phyloP scores from a whole-genome alignment of 2,888 invertebrate genomes.

The Drosophila eohydei region DNA sequence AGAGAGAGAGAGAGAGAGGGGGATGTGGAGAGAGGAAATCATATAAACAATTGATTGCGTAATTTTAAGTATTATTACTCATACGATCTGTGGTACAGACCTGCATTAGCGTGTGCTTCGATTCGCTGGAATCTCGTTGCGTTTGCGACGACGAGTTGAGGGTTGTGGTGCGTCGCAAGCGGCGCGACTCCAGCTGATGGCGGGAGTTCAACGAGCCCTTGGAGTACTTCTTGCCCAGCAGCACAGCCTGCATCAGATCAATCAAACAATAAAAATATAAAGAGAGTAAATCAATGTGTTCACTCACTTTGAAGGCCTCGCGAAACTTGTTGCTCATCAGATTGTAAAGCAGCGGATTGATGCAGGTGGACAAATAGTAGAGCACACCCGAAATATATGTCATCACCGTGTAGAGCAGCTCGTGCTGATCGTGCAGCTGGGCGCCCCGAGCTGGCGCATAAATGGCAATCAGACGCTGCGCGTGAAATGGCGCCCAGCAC shows the following conservation, averaged over 20 bases:
- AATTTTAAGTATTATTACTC: conserved; percentile 25
- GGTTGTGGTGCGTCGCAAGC: conserved; percentile 72
- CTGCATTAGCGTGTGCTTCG: conserved; percentile 85
- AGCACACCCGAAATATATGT: conserved; percentile 93
- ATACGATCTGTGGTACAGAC: conserved; percentile 68
- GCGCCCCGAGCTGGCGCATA: conserved; percentile 83
- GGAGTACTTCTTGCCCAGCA: conserved; percentile 77
- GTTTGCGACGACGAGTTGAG: conserved; percentile 85
- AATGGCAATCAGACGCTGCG: conserved; percentile 92
- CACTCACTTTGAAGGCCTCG: conserved; percentile 93
- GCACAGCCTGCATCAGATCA: conserved; percentile 63
- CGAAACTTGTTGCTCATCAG: conserved; percentile 97
- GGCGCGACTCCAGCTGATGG: conserved; percentile 70
- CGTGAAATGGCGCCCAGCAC: conserved; percentile 97
- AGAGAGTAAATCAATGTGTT: neutral
- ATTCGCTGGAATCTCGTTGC: conserved; percentile 86
- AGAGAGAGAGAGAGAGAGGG: neutral
- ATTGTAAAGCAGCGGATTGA: conserved; percentile 97
- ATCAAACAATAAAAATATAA: neutral
- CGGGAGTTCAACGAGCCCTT: conserved; percentile 86
- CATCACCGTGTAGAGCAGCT: conserved; percentile 83
- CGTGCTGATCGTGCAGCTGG: conserved; percentile 70
- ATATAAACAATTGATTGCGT: conserved; percentile 4
- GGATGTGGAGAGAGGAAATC: neutral
- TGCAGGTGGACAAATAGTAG: conserved; percentile 96